Evolutionary conservation across 2,113 vertebrate genomes (phyloP).

Genomic region (Calypte anna): DNA sequence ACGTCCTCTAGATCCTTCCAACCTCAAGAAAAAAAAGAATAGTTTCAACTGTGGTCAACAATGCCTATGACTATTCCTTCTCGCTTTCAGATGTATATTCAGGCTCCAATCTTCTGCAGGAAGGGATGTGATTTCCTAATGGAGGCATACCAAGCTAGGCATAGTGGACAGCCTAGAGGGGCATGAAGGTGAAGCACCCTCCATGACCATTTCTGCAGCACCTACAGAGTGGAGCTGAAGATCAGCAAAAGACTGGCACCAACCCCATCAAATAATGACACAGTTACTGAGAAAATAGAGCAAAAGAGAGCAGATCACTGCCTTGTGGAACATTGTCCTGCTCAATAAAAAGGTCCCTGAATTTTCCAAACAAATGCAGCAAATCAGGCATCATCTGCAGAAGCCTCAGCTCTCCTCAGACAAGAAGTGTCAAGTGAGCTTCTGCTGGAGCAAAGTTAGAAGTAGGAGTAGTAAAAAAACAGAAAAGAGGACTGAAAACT

Average conservation of each 20-base stretch:
- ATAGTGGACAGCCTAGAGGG: not conserved
- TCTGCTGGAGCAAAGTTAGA: not conserved
- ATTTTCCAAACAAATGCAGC: not conserved
- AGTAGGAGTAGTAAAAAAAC: not conserved
- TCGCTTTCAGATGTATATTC: not conserved
- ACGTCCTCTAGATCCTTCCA: not conserved
- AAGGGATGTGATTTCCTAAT: accelerated
- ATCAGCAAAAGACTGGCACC: not conserved
- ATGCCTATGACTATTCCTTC: not conserved
- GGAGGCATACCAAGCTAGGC: not conserved
- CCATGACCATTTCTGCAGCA: not conserved
- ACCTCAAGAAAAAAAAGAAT: not conserved
- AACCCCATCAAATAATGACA: accelerated
- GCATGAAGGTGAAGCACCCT: not conserved
- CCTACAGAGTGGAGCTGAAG: not conserved
- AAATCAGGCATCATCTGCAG: not conserved
- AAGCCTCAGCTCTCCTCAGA: not conserved
- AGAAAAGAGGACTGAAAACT: not conserved
- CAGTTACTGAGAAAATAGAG: not conserved
- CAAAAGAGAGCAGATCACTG: not conserved
- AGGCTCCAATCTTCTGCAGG: accelerated
- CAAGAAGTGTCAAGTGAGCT: not conserved
- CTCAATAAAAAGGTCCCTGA: not conserved
- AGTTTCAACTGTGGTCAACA: accelerated
- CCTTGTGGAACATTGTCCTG: not conserved